Conservation (phyloP, 2,113 vertebrate genomes). For the Zosterops hypoxanthus region DNA sequence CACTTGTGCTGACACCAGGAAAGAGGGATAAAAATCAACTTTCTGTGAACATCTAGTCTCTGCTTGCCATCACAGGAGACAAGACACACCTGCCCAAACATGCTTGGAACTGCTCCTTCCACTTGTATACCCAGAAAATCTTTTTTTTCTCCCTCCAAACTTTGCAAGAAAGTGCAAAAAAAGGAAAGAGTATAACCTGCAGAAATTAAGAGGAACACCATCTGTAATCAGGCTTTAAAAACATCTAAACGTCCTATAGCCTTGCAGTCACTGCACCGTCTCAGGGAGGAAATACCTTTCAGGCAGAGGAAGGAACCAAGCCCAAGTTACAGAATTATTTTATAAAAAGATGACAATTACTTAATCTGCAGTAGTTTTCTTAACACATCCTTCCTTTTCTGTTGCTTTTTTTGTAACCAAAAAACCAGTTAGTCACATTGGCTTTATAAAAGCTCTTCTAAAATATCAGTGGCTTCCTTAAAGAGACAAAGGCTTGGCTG, state of each 20-base stretch:
- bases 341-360: slow-evolving; percentile 55
- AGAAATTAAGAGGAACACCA: slow-evolving; percentile 4
- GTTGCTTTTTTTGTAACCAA: slow-evolving; percentile 54
- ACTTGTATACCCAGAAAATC: neutral
- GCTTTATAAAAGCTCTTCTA: neutral
- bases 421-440: neutral
- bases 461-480: neutral
- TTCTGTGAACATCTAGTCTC: neutral
- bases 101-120: neutral
- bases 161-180: neutral
- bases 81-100: neutral
- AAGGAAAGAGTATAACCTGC: neutral
- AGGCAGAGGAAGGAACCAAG: slow-evolving; percentile 62
- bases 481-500: neutral
- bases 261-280: neutral
- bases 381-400: slow-evolving; percentile 68
- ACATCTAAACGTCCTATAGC: slow-evolving; percentile 1
- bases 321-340: slow-evolving; percentile 53
- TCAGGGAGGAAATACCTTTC: slow-evolving; percentile 62
- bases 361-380: slow-evolving; percentile 46
- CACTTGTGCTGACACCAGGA: neutral
- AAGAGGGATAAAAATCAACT: fast-evolving
- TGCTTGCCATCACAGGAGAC: neutral
- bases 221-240: slow-evolving; percentile 25
- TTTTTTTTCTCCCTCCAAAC: fast-evolving